Base-by-base conservation (phyloP, 2,113 vertebrate genomes). In the human (Homo sapiens) region DNA sequence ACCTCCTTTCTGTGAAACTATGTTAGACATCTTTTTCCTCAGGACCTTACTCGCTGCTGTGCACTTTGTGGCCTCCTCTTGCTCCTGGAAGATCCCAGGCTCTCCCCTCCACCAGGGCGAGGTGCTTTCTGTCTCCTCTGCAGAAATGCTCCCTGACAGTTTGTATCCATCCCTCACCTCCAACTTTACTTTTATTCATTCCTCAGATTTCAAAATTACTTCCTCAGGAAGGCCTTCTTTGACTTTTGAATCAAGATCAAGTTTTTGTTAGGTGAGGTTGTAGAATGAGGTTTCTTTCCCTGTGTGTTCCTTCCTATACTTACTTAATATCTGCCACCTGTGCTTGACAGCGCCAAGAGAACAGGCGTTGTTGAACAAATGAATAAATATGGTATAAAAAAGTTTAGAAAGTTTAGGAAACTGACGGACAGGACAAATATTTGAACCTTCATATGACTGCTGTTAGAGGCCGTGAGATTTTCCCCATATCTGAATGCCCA, bases 231-330 rank as follows among this genome's bases (percentile, higher is more conserved):
- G 16, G 38, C 2, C 18, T 12, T 40, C 38, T 50, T 40, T 35
- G 3, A 9, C 23, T 32, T 48, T 17, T 32, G 38, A 20, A 35
- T 1, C 59, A 17, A 72, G 10, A 13, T 35, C 55, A 70, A 11
- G 23, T 8, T 52, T 38, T 35, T 43, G 40, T 30, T 3, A 64
- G 1, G 6, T 52, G 30, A 20, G 50, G 16, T 12, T 80, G 16
- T 35, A 59, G 16, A 55, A 18, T 0, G 6, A 45, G 8, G 3
- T 14, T 66, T 55, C 9, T 10, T 76, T 32, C 5, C n/a, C 64
- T 0, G 2, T 8, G 35, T 79, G 27, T 18, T 70, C 40, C 27
- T 20, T 20, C 23, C 0, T 0, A 1, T 10, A 45, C 14, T n/a
- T 6, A 20, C 38, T 11, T 20, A 40, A 6, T 43, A 52, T 59